Evolutionary conservation across 2,797 vertebrate species (phyloP), one percentile per base, ranked within the genome.

Genomic region (Cossypha caffra): DNA sequence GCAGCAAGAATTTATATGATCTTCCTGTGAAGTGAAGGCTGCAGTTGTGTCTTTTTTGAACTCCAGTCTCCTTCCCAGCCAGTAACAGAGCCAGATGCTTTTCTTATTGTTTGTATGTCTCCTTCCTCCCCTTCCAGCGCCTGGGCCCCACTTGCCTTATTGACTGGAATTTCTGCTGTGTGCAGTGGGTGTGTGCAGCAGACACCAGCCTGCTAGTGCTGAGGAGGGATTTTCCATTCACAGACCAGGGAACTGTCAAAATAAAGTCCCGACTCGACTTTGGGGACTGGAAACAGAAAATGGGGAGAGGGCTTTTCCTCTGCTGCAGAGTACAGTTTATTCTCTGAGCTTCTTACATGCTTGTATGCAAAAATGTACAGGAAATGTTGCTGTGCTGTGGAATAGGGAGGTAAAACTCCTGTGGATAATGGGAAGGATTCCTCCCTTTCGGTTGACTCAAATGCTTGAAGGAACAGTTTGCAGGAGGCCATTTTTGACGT

Each of bases 141-240:
- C 94, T 97, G 97, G 95, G 90, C 90, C 96, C 86, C 95, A 86
- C 94, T 97, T 96, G 94, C 90, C 92, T 97, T 97, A 95, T 80
- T 97, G 96, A 97, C 90, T 97, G 96, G 94, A 97, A 96, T 88
- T 94, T 97, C 95, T 97, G 82, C 92, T 97, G 96, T 97, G 95
- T 97, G 96, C 89, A 90, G 93, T 97, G 97, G 95, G 97, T 97
- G 97, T 96, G 96, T 97, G 86, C 94, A 88, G 94, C 96, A 96
- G 95, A 94, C 95, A 97, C 81, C 87, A 94, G 95, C 91, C 93
- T 96, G 95, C 93, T 94, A 88, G 84, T 95, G 91, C 96, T 96
- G 93, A 96, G 96, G 48, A 96, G 93, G 93, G 93, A 97, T 97
- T 97, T 97, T 97, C 96, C 96, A 91, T 96, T 97, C 94, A 94